Evolutionary conservation across 92 coral and sea anemone species (phyloP), one percentile per base, ranked within the genome.

Genomic region (Nematostella vectensis): DNA sequence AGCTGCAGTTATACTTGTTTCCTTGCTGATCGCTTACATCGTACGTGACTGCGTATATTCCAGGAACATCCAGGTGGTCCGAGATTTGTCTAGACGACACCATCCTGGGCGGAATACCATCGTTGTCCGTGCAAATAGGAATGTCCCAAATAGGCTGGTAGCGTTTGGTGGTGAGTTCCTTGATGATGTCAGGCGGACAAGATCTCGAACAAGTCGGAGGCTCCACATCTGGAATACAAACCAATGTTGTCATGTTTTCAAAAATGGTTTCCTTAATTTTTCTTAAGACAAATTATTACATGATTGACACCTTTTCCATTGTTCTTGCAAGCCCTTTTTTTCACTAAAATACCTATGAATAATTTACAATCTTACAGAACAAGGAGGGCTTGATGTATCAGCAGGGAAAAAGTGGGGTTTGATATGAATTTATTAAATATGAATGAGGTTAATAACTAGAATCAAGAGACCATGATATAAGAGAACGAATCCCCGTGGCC

Each of bases 111-210:
- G 84, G 81, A 0, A 47, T 4, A 4, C 85, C 94, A 0, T 94
- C 84, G 77, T 89, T 89, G 43, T 89, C 96, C 11, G 79, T 33
- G 48, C 88, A 89, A 0, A 0, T 31, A 1, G 96, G 81, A 23
- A 60, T 62, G 13, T 65, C 47, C 96, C 96, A 89, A 15, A 54
- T 54, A 11, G 83, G 80, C n/a, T 64, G 59, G 6, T 2, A 29
- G 9, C 47, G 38, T 11, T 24, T 0, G 4, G 1, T 27, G 11
- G 70, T 63, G 2, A 30, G 21, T 6, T 69, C 69, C 39, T 74
- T 71, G 10, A 30, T 12, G 11, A 52, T 45, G 48, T 75, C 68
- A 48, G 65, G 72, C 44, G 44, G 19, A 22, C 86, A 83, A 40
- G 89, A 89, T 16, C 28, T 44, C 0, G 70, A 59, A 44, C 85